Conservation (phyloP, 2,113 vertebrate genomes). For the Trogon surrucura region DNA sequence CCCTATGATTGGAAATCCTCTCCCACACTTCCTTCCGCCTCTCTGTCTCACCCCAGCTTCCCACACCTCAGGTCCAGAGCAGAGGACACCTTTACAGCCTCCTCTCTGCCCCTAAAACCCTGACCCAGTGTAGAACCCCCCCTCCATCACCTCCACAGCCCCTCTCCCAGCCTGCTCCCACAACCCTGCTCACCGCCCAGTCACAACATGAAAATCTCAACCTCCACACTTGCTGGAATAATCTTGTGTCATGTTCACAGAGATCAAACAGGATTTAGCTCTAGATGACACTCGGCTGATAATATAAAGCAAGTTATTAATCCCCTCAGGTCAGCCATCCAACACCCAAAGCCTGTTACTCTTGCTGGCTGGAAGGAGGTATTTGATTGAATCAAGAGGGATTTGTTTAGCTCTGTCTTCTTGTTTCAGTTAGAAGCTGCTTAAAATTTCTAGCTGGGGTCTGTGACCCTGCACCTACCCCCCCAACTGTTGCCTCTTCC, state of each 20-base stretch:
- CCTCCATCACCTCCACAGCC: not conserved
- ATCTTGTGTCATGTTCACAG: conserved; percentile 58
- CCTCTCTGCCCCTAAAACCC: not conserved
- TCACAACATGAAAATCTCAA: not conserved
- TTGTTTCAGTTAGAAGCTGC: conserved; percentile 39
- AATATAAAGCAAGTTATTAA: conserved; percentile 71
- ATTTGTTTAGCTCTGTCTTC: conserved; percentile 22
- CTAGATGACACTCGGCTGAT: conserved; percentile 58
- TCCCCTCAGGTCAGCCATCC: conserved; percentile 44
- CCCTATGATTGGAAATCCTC: not conserved
- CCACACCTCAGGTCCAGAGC: not conserved
- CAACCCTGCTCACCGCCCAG: not conserved
- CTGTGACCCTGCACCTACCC: not conserved
- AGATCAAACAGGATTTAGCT: conserved; percentile 74
- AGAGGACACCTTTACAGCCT: not conserved
- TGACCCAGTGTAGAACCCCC: rapidly evolving
- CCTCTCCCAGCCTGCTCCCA: not conserved
- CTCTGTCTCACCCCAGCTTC: not conserved
- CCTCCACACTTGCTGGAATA: conserved; percentile 30
- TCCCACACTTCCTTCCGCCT: not conserved
- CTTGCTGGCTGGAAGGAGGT: conserved; percentile 53
- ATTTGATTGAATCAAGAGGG: conserved; percentile 50
- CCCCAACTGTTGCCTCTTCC: rapidly evolving
- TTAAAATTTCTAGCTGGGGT: not conserved
- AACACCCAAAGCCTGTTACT: conserved; percentile 63